These are phyloP conservation scores for Lochmaea crataegi DNA, from an alignment of 2,888 invertebrate genomes.

Conservation along the genomic window DNA sequence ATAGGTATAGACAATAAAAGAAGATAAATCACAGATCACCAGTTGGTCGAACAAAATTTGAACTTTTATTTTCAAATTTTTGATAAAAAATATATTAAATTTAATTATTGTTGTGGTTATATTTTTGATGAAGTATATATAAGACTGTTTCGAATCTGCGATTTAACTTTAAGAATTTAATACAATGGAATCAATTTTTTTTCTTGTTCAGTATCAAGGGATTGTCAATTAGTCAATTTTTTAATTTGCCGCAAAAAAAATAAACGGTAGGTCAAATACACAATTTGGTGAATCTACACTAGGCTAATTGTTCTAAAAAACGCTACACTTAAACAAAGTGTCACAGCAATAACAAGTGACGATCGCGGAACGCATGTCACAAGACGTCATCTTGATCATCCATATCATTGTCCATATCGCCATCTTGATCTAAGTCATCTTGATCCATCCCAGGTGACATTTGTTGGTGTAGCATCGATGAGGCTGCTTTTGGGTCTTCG, in stretches of 20 bases:
- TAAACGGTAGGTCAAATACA: conserved; percentile 52
- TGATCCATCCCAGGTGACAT: conserved; percentile 65
- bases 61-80: not conserved
- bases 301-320: conserved; percentile 56
- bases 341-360: conserved; percentile 66
- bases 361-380: conserved; percentile 67
- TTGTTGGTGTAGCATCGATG: conserved; percentile 63
- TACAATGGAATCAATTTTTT: not conserved
- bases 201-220: conserved; percentile 13
- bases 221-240: conserved; percentile 13
- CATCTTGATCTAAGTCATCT: conserved; percentile 64
- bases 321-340: conserved; percentile 59
- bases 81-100: not conserved
- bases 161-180: not conserved
- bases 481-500: conserved; percentile 78
- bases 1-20: not conserved
- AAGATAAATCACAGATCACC: not conserved
- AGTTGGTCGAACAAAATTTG: not conserved
- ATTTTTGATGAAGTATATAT: no score
- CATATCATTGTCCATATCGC: conserved; percentile 68
- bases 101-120: not conserved
- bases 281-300: conserved; percentile 55
- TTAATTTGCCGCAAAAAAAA: conserved; percentile 42
- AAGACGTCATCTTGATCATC: conserved; percentile 71
- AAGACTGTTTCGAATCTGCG: not conserved